Percentiles rank a stretch among this genome's conserved stretches.
Conservation (phyloP, 2,113 vertebrate species). For the Charadrius vociferus region DNA sequence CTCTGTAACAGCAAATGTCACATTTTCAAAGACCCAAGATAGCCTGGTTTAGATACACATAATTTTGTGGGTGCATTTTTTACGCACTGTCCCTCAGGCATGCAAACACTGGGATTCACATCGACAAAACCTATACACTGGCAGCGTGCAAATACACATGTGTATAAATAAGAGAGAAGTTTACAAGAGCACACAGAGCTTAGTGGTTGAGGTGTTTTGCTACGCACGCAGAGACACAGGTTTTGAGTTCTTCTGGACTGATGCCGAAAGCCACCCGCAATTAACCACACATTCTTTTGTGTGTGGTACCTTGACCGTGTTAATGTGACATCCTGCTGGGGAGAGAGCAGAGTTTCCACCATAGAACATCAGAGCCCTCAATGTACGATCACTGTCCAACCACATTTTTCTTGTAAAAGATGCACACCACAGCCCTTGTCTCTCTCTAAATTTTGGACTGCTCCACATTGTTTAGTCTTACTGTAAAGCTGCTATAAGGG, state of each 20-base stretch:
- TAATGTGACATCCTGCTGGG: neutral
- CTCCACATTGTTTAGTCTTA: neutral
- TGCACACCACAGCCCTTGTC: neutral
- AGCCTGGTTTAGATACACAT: neutral
- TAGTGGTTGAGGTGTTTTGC: neutral
- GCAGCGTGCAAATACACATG: neutral
- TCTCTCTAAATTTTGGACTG: neutral
- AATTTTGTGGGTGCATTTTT: neutral
- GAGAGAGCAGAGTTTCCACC: neutral
- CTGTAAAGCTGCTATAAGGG: neutral
- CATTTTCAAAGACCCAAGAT: neutral
- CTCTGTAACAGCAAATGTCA: neutral
- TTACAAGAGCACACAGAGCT: neutral
- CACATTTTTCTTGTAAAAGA: neutral
- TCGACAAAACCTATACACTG: neutral
- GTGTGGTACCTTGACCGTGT: neutral
- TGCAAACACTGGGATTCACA: neutral
- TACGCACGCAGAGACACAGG: neutral
- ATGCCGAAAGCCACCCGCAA: neutral
- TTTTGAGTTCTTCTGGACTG: neutral
- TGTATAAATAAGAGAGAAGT: neutral
- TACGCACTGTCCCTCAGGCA: neutral
- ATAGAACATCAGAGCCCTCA: neutral
- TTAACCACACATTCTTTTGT: neutral
- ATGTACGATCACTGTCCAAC: fast-evolving